Evolutionary conservation across 2,888 invertebrate genomes (phyloP).

Genomic region (Eupithecia dodoneata): DNA sequence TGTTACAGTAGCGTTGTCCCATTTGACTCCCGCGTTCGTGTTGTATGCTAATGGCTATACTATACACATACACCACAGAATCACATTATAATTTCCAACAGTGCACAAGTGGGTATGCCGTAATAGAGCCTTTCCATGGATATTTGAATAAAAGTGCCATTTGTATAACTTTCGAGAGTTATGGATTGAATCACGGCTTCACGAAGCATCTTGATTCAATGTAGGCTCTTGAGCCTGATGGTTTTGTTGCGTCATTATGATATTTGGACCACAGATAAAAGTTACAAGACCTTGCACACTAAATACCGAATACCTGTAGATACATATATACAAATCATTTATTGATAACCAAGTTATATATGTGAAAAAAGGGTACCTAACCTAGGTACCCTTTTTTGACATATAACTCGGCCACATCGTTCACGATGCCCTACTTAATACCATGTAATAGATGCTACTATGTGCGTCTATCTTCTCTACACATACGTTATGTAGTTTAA

Average conservation of each 20-base stretch:
- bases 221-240: neutral
- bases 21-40: slow-evolving; percentile 15
- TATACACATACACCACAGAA: neutral
- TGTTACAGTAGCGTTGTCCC: neutral
- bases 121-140: neutral
- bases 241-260: neutral
- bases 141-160: slow-evolving; percentile 33
- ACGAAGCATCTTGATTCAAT: slow-evolving; percentile 3
- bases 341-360: too few species aligned
- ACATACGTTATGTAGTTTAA: too few species aligned
- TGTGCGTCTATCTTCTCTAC: too few species aligned
- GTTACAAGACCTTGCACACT: neutral
- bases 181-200: slow-evolving; percentile 18
- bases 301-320: neutral
- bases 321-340: too few species aligned
- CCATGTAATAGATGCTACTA: too few species aligned
- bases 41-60: slow-evolving; percentile 24
- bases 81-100: neutral
- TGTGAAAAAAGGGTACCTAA: too few species aligned
- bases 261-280: slow-evolving; percentile 5
- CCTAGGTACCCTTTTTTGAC: too few species aligned
- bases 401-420: too few species aligned
- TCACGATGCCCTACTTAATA: too few species aligned
- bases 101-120: neutral
- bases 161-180: slow-evolving; percentile 22